These are phyloP conservation scores for Pogonocichla stellata DNA, from an alignment of 2,113 vertebrate species.

Conservation along the genomic window DNA sequence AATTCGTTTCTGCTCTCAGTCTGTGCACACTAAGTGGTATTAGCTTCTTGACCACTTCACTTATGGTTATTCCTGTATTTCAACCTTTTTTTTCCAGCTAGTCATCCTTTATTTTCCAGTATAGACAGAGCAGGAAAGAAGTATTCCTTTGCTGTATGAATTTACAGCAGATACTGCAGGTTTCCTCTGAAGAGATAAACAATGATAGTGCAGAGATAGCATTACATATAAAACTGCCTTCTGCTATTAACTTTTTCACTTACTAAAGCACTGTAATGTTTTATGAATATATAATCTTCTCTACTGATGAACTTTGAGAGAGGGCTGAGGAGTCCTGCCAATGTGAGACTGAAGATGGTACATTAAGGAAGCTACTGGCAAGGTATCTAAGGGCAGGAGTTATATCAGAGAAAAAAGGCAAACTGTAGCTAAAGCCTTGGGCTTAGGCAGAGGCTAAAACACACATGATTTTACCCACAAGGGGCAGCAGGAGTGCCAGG, in stretches of 20 bases:
- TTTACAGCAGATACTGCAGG: not conserved
- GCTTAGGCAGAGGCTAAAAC: not conserved
- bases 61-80: not conserved
- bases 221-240: not conserved
- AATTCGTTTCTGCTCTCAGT: not conserved
- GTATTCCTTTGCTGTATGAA: not conserved
- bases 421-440: not conserved
- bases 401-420: not conserved
- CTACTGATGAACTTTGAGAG: not conserved
- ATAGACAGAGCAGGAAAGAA: not conserved
- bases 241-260: not conserved
- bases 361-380: not conserved
- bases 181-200: not conserved
- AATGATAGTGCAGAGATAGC: rapidly evolving
- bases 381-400: not conserved
- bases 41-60: not conserved
- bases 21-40: not conserved
- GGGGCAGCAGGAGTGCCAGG: not conserved
- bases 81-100: not conserved
- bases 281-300: not conserved
- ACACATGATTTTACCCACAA: not conserved
- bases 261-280: not conserved
- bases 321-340: not conserved
- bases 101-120: not conserved
- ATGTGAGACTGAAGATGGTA: not conserved